These are phyloP conservation scores for Dryoscopus gambensis DNA, from an alignment of 2,113 vertebrate genomes.

Conservation along the genomic window DNA sequence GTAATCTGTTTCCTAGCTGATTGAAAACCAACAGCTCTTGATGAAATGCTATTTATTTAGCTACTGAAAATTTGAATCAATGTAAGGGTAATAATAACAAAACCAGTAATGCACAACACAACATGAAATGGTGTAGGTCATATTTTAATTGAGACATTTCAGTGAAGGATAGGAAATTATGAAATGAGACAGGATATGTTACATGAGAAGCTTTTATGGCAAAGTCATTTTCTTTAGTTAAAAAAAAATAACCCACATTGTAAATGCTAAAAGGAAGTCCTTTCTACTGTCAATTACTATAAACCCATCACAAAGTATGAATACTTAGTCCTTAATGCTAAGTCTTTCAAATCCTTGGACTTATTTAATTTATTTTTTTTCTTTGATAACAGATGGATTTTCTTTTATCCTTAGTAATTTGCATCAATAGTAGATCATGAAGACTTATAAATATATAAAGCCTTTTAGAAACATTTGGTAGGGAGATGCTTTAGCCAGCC, in stretches of 20 bases:
- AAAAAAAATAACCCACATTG: not conserved
- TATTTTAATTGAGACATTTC: conserved; percentile 19
- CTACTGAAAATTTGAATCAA: conserved; percentile 34
- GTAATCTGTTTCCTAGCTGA: conserved; percentile 13
- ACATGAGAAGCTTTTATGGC: not conserved
- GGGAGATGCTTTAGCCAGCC: conserved; percentile 7
- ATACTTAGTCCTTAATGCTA: conserved; percentile 51
- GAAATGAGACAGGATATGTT: not conserved
- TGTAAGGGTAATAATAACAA: conserved; percentile 24
- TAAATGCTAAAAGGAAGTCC: conserved; percentile 26
- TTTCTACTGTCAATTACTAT: conserved; percentile 44
- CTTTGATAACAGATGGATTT: conserved; percentile 63
- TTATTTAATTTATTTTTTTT: conserved; percentile 56
- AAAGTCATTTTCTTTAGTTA: not conserved
- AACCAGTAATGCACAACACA: not conserved
- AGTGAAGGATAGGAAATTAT: not conserved
- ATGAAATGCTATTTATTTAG: conserved; percentile 51
- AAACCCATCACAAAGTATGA: conserved; percentile 44
- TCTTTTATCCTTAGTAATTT: conserved; percentile 59
- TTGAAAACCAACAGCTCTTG: not conserved
- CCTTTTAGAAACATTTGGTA: conserved; percentile 62
- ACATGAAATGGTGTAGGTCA: not conserved
- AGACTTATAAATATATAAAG: conserved; percentile 64
- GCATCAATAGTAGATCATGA: conserved; percentile 54
- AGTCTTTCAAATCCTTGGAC: conserved; percentile 59